A percentile compares a stretch with the other conserved stretches of the same genome.
phyloP scores from a whole-genome alignment of 2,797 vertebrate species.

The Phylloscopus collybita region DNA sequence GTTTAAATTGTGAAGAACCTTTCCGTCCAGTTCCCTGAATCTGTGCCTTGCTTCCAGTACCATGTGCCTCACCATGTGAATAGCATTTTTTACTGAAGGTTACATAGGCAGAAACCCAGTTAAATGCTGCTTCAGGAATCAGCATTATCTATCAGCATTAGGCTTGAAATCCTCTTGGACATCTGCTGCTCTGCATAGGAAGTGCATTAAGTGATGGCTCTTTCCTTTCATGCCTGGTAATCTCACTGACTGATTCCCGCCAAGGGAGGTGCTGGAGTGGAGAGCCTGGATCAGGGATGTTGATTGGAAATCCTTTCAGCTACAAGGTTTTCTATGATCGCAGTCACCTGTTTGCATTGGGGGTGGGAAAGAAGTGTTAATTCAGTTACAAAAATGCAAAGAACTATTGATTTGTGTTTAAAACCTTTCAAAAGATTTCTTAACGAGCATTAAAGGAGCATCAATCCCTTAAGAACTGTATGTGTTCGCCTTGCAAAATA shows the following conservation, averaged over 20 bases:
- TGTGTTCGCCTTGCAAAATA: neutral
- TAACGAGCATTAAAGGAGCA: neutral
- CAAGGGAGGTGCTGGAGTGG: neutral
- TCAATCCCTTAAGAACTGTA: neutral
- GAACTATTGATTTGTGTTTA: neutral
- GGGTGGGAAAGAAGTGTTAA: neutral
- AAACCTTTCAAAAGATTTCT: neutral
- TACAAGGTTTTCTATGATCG: neutral
- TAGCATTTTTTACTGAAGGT: constrained; percentile 27
- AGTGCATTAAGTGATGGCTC: constrained; percentile 42
- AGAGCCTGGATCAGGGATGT: neutral
- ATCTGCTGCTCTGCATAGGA: constrained; percentile 41
- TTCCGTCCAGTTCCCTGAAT: constrained; percentile 10
- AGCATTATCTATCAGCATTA: constrained; percentile 25
- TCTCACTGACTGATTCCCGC: neutral
- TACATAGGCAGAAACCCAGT: constrained; percentile 50
- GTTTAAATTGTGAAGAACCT: neutral
- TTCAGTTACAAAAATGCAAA: neutral
- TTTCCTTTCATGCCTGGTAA: constrained; percentile 34
- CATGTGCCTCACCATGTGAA: constrained; percentile 13
- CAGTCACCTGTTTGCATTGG: neutral
- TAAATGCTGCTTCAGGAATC: constrained; percentile 50
- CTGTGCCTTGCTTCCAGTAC: constrained; percentile 5
- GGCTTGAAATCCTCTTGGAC: constrained; percentile 46
- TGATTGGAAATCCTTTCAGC: neutral